phyloP scores from a whole-genome alignment of 1,140 invertebrate genomes.

The Cephus cinctus region DNA sequence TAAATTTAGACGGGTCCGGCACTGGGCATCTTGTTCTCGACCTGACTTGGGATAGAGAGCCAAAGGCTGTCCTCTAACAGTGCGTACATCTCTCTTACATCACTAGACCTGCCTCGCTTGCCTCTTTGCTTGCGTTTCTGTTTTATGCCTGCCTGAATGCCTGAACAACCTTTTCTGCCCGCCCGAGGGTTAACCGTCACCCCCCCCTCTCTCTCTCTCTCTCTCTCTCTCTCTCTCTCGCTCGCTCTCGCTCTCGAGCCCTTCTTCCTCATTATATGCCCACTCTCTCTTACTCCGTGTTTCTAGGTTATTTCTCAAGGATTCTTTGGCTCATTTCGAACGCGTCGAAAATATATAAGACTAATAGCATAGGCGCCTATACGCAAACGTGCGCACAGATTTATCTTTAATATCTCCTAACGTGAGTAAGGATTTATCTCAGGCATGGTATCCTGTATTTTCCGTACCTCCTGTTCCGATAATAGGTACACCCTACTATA shows the following conservation, averaged over 20 bases:
- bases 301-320: no score
- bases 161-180: no score
- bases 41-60: no score
- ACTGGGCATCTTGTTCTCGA: neutral
- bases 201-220: conserved; percentile 1
- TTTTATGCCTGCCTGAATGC: no score
- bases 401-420: neutral
- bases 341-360: no score
- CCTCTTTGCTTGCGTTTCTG: conserved; percentile 18
- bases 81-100: conserved; percentile 32
- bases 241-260: neutral
- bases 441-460: no score
- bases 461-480: no score
- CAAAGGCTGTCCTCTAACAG: conserved; percentile 18
- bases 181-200: no score
- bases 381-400: neutral
- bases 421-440: no score
- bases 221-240: neutral
- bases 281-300: neutral
- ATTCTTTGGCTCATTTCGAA: no score
- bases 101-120: conserved; percentile 15
- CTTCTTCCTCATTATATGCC: conserved; percentile 1
- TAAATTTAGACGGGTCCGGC: conserved; percentile 26
- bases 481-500: no score
- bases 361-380: no score